Evolutionary conservation across 1,140 invertebrate species (phyloP).

Genomic region (Drosophila serrata): DNA sequence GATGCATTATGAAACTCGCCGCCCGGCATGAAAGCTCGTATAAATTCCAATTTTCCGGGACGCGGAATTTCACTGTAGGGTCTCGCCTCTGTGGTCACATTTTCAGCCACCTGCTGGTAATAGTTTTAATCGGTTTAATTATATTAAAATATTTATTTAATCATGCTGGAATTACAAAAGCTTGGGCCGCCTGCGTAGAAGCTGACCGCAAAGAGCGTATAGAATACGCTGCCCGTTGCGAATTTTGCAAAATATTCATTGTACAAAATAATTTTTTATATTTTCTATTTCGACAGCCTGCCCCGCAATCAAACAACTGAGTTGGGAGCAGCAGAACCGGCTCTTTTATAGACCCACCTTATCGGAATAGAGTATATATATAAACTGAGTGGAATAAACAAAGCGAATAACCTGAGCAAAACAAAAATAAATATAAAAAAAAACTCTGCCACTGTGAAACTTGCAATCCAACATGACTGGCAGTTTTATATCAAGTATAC

Average conservation of each 20-base stretch:
- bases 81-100: slow-evolving; percentile 1
- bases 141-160: not conserved
- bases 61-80: slow-evolving; percentile 53
- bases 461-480: slow-evolving; percentile 16
- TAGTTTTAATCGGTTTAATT: not conserved
- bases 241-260: slow-evolving; percentile 22
- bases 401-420: slow-evolving; percentile 22
- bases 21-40: slow-evolving; percentile 59
- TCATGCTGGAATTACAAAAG: not conserved
- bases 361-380: not conserved
- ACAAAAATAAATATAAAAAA: slow-evolving; percentile 1
- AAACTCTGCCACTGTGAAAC: not conserved
- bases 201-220: not conserved
- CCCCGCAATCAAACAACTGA: not conserved
- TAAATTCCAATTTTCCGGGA: slow-evolving; percentile 45
- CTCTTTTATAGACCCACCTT: slow-evolving; percentile 16
- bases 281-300: not conserved
- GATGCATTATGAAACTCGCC: slow-evolving; percentile 55
- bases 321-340: too few species aligned
- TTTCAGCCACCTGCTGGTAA: not conserved
- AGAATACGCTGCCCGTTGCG: not conserved
- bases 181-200: not conserved
- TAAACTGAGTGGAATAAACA: not conserved
- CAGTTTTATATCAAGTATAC: slow-evolving; percentile 1
- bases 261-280: not conserved